A percentile compares a stretch with the other conserved stretches of the same genome.
phyloP scores from a whole-genome alignment of 2,113 vertebrate genomes.

The Tachysurus fulvidraco region DNA sequence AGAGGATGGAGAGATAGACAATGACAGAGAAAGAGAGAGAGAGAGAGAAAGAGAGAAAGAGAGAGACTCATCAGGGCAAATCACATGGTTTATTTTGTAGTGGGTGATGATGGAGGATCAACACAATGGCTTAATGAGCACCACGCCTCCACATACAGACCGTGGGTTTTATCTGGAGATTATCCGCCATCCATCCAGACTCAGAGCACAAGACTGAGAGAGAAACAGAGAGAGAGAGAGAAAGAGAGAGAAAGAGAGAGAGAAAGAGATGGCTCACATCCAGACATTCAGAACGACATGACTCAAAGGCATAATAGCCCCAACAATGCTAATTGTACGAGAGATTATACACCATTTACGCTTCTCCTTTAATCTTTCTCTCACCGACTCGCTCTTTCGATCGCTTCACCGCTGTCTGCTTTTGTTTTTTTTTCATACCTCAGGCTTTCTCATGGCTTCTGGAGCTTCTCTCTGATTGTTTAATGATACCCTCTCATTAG shows the following conservation, averaged over 20 bases:
- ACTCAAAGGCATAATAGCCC: slow-evolving; percentile 35
- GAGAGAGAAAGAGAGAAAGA: slow-evolving; percentile 17
- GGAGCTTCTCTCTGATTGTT: slow-evolving; percentile 35
- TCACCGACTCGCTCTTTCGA: slow-evolving; percentile 7
- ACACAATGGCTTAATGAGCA: slow-evolving; percentile 36
- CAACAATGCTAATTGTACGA: slow-evolving; percentile 30
- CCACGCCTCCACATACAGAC: slow-evolving; percentile 54
- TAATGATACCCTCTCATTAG: slow-evolving; percentile 29
- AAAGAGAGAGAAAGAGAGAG: neutral
- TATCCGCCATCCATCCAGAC: slow-evolving; percentile 63
- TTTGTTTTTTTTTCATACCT: slow-evolving; percentile 5
- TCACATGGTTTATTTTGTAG: slow-evolving; percentile 42
- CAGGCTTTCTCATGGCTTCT: neutral
- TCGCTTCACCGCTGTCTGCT: neutral
- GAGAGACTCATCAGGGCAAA: slow-evolving; percentile 36
- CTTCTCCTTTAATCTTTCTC: slow-evolving; percentile 33
- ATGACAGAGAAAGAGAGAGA: neutral
- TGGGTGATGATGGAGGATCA: slow-evolving; percentile 33
- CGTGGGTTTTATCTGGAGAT: slow-evolving; percentile 55
- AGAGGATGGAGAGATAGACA: slow-evolving; percentile 28
- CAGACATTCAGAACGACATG: slow-evolving; percentile 35
- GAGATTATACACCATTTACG: slow-evolving; percentile 38
- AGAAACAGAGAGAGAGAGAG: slow-evolving; percentile 5
- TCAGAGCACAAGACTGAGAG: slow-evolving; percentile 33
- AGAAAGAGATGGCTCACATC: slow-evolving; percentile 23